Conservation (phyloP, 2,113 vertebrate species). For the Siniperca knerii region DNA sequence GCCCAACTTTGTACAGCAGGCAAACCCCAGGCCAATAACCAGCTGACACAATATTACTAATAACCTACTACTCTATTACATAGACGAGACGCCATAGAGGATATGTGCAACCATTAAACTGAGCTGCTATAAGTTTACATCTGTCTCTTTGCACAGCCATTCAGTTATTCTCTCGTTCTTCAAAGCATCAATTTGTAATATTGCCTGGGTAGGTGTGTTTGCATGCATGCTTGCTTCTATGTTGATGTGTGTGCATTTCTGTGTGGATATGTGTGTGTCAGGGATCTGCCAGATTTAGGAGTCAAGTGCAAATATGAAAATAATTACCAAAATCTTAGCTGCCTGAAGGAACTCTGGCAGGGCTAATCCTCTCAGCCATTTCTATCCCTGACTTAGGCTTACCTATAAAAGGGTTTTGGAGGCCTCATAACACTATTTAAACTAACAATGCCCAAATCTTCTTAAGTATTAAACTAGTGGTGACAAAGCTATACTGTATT, state of each 20-base stretch:
- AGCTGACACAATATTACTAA: background rate
- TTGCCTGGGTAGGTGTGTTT: background rate
- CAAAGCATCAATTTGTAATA: conserved; percentile 2
- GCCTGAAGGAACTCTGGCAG: conserved; percentile 53
- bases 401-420: conserved; percentile 35
- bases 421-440: conserved; percentile 33
- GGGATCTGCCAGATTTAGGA: conserved; percentile 48
- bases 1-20: conserved; percentile 1
- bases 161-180: background rate
- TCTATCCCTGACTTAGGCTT: conserved; percentile 42
- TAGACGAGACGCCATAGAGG: background rate
- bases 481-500: conserved; percentile 11
- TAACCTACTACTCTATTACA: conserved; percentile 3
- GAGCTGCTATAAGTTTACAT: background rate
- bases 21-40: conserved; percentile 25
- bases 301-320: conserved; percentile 71
- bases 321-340: conserved; percentile 68
- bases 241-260: background rate
- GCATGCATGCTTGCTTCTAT: background rate
- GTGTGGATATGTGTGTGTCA: background rate
- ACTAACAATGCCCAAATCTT: conserved; percentile 42
- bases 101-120: background rate
- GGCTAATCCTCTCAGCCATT: conserved; percentile 68
- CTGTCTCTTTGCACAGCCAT: conserved; percentile 1
- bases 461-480: conserved; percentile 29